These are phyloP conservation scores for Mustelus asterias DNA, from an alignment of 2,113 vertebrate species.

Conservation along the genomic window DNA sequence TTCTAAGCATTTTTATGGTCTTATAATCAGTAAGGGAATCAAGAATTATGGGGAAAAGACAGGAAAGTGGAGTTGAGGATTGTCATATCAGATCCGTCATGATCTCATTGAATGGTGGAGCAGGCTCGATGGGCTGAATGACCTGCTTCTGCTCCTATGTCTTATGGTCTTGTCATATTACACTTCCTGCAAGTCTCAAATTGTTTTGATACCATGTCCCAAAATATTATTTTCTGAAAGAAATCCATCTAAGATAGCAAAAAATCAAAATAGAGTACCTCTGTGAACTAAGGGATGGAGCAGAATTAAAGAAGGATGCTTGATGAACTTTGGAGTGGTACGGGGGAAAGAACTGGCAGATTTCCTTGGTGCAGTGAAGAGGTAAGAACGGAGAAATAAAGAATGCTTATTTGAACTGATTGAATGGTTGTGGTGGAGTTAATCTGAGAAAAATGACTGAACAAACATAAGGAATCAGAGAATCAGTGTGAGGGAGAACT, in stretches of 20 bases:
- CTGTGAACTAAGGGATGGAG: not conserved
- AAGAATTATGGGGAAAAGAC: no score
- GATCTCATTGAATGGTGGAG: no score
- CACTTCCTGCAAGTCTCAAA: not conserved
- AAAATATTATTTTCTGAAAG: not conserved
- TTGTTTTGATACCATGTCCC: not conserved
- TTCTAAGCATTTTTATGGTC: not conserved
- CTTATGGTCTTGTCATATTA: no score
- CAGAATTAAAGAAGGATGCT: not conserved
- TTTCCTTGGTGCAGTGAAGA: not conserved
- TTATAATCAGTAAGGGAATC: no score
- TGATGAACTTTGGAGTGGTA: not conserved
- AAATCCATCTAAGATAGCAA: not conserved
- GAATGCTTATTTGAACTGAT: not conserved
- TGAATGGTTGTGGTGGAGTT: no score
- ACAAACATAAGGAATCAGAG: not conserved
- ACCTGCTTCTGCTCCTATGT: no score
- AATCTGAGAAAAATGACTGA: no score
- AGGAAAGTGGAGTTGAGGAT: no score
- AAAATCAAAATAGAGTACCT: not conserved
- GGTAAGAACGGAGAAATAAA: not conserved
- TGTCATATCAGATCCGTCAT: no score
- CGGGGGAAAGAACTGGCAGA: not conserved
- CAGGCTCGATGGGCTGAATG: no score
- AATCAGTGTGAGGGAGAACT: not conserved